Base-by-base conservation (phyloP, 1,140 invertebrate genomes). In the Odontomachus brunneus region DNA sequence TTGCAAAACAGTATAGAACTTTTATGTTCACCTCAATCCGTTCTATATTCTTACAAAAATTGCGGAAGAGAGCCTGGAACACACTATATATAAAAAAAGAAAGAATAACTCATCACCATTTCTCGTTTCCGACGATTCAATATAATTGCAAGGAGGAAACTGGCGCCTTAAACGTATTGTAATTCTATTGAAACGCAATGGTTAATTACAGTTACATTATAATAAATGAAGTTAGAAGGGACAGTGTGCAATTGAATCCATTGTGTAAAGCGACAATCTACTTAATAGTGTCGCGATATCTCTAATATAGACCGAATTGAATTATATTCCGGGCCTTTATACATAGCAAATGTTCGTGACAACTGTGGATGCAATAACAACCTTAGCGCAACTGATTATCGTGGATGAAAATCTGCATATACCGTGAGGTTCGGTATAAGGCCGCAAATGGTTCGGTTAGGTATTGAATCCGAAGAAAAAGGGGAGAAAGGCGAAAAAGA, bases 401-500 rank as follows among this genome's bases (percentile, higher is more conserved):
- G n/a, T 33, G 14, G 4, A 38, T 67, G 33, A 48, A 80, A 80
- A 71, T 80, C 51, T 69, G 44, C 53, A 59, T 80, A 59, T 80
- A 33, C n/a, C 22, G 49, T 48, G 11, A 12, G 51, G 62, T 55
- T 26, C 59, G 5, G 14, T 53, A 19, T 60, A 67, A 67, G 29
- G 51, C 19, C 29, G 53, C 14, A 29, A 3, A 62, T 26, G 14
- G 11, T 69, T 67, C 22, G 26, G 7, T n/a, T 51, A 74, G 55
- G 51, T 69, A 83, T 80, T 51, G 81, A 69, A 49, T 48, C 55
- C 17, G 65, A 49, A 53, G 51, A 38, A 60, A 69, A 60, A 62
- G 49, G 12, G n/a, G 29, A 55, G 29, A 57, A 19, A 44, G 53
- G 22, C 0, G 72, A 80, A 84, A 71, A 86, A 84, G 86, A 80